A percentile compares a stretch with the other conserved stretches of the same genome.
Conservation (phyloP, 2,113 vertebrate species). For the Dicaeum eximium region DNA sequence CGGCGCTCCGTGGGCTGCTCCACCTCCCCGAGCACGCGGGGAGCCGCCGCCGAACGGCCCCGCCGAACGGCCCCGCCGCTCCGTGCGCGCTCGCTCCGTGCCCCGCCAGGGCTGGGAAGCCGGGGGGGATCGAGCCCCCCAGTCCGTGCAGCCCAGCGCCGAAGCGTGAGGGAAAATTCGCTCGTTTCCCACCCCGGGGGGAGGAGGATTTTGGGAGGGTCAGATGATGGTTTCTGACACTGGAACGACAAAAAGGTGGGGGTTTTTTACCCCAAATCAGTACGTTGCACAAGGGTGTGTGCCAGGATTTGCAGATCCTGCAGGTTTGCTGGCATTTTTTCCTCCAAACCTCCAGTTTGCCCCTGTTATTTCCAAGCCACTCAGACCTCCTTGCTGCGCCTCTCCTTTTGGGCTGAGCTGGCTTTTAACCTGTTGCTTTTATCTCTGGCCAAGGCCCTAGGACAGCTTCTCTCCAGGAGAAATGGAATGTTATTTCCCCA, state of each 20-base stretch:
- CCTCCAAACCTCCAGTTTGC: neutral
- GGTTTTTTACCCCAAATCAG: neutral
- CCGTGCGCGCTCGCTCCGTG: neutral
- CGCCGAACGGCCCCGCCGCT: neutral
- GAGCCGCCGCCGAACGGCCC: neutral
- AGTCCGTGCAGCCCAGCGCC: rapidly evolving
- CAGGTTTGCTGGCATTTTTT: neutral
- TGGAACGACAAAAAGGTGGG: neutral
- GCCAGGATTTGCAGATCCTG: neutral
- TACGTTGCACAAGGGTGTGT: rapidly evolving
- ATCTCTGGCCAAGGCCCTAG: neutral
- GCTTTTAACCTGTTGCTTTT: slow-evolving; percentile 42
- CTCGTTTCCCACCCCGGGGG: neutral
- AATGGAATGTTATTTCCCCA: neutral
- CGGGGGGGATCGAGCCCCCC: neutral
- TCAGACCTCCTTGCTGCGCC: neutral
- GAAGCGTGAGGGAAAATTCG: neutral
- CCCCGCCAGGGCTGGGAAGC: neutral
- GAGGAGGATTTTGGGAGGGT: neutral
- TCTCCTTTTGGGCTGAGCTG: neutral
- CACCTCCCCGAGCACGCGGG: slow-evolving; percentile 40
- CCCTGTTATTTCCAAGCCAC: neutral
- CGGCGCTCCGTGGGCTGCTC: slow-evolving; percentile 37
- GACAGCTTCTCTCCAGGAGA: neutral
- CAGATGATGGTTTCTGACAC: neutral